Evolutionary conservation across 2,113 vertebrate species (phyloP).

Genomic region (Caretta caretta): DNA sequence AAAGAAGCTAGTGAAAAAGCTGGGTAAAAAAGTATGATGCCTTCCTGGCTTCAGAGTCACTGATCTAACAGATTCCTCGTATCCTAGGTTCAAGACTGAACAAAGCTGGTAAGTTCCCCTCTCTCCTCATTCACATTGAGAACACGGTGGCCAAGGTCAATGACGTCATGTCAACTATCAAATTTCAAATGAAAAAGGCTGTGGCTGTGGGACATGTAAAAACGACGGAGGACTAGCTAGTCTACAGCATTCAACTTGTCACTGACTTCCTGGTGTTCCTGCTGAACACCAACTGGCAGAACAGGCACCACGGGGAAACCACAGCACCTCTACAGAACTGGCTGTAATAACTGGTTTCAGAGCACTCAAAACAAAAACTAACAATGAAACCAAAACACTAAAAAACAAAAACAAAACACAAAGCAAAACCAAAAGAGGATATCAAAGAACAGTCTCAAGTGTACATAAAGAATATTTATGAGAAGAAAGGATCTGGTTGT

Average conservation of each 20-base stretch:
- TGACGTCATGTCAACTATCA: slow-evolving; percentile 98
- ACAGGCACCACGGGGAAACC: slow-evolving; percentile 98
- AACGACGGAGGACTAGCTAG: slow-evolving; percentile 95
- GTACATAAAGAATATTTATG: not conserved
- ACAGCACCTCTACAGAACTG: slow-evolving; percentile 84
- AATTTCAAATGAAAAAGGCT: slow-evolving; percentile 99
- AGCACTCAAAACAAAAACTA: not conserved
- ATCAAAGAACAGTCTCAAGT: not conserved
- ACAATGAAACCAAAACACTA: not conserved
- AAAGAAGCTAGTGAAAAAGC: slow-evolving; percentile 94
- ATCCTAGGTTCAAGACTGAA: slow-evolving; percentile 95
- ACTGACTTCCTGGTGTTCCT: slow-evolving; percentile 97
- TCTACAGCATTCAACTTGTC: slow-evolving; percentile 97
- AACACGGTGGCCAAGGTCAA: slow-evolving; percentile 96
- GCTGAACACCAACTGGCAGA: slow-evolving; percentile 99
- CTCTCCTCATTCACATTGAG: slow-evolving; percentile 96
- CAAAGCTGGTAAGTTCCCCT: slow-evolving; percentile 97
- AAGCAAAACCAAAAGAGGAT: not conserved
- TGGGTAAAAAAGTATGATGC: slow-evolving; percentile 98
- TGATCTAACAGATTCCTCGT: slow-evolving; percentile 95
- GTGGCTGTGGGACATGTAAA: slow-evolving; percentile 96
- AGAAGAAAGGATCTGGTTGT: not conserved
- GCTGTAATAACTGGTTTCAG: slow-evolving; percentile 49
- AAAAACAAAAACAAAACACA: not conserved
- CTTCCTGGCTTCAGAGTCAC: slow-evolving; percentile 95